Evolutionary conservation across 1,140 invertebrate species (phyloP), one percentile per base, ranked within the genome.

Genomic region (Papilio glaucus): DNA sequence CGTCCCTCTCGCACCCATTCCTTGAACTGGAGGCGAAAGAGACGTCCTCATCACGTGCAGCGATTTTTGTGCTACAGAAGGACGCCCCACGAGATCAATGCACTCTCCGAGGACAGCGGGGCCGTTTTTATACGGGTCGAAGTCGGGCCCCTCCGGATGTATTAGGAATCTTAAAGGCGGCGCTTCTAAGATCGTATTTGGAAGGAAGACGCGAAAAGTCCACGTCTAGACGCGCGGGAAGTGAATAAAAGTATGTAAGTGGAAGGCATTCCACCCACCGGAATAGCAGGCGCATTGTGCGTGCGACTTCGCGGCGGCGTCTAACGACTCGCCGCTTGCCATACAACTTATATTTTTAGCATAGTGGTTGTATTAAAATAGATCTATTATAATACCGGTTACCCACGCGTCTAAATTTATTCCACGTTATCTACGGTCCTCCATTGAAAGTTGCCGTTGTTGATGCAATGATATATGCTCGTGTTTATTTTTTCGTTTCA

Each of bases 21-120:
- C 74, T 53, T 67, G 68, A 71, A 76, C 74, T 72, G 65, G 65
- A 77, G 67, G 72, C 72, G 83, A 92, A 85, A 87, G 86, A 83
- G 90, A 91, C 76, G 81, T 75, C 74, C 63, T 79, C 82, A 86
- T 91, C 85, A 87, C 86, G 84, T 89, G 87, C 86, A 89, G 83
- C 88, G 86, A 91, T 92, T 91, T 90, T 92, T 91, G 86, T 89
- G 85, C 86, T 80, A 83, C 82, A 91, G 88, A 92, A 92, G 90
- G 90, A 91, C 89, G 90, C 81, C 76, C 81, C 82, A 75, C 71
- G 87, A 91, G 90, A 92, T 92, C 90, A 92, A 92, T 92, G 90
- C 90, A 91, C 90, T 91, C 91, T 88, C 82, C 85, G 86, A 91
- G 89, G 87, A 90, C 87, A 89, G 85, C 80, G 82, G 85, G 85